Evolutionary conservation across 2,888 invertebrate species (phyloP), one percentile per base, ranked within the genome.

Genomic region (Tanytarsus gracilentus): DNA sequence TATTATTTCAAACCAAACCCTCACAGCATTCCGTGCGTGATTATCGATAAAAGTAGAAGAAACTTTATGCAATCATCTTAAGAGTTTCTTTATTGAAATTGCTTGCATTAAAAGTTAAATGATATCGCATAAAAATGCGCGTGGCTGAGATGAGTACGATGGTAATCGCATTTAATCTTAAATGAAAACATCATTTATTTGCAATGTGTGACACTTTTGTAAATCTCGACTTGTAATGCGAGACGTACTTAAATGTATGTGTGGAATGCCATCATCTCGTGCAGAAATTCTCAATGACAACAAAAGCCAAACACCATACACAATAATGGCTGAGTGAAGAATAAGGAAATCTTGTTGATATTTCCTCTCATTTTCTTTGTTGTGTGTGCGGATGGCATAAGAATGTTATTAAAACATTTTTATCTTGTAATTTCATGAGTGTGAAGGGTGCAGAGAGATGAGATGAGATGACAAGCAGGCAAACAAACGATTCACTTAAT

Each of bases 121-220:
- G n/a, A n/a, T n/a, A n/a, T n/a, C n/a, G n/a, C n/a, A n/a, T n/a
- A n/a, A n/a, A n/a, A n/a, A n/a, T n/a, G n/a, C n/a, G n/a, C n/a
- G n/a, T n/a, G n/a, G n/a, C n/a, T 36, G 16, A 36, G n/a, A 36
- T 23, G 9, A 14, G 26, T 27, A 6, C 18, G 16, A 30, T 30
- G 21, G 4, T 40, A 44, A 36, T 26, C 26, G 11, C 25, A 26
- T 44, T n/a, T 56, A 56, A 56, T 56, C 39, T 33, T 56, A 23
- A 56, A 56, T 56, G 29, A 40, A 39, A 56, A 56, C 56, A 56
- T 40, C 55, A 39, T 56, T 56, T 56, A 36, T 56, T 56, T 40
- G 36, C 52, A 30, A 11, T 25, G 21, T 23, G 36, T 23, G 27
- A 26, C 33, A 36, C 11, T 16, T 53, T 53, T 53, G 9, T 36